These are phyloP conservation scores for Balaeniceps rex DNA, from an alignment of 2,113 vertebrate genomes.

Conservation along the genomic window DNA sequence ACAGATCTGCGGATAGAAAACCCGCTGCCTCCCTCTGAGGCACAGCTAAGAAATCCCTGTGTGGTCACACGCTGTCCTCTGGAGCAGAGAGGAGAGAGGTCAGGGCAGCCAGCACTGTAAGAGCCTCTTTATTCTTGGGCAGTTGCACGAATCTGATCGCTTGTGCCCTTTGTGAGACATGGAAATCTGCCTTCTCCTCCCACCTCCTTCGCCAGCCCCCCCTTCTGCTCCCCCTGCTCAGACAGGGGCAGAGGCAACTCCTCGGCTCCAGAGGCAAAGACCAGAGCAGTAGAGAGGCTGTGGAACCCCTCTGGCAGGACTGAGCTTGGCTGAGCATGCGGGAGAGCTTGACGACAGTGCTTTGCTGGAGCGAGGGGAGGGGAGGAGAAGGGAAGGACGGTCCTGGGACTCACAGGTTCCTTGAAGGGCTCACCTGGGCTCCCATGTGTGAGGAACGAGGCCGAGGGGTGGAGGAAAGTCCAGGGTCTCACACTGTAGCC, in stretches of 20 bases:
- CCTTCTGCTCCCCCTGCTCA: not conserved
- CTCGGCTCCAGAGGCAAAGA: not conserved
- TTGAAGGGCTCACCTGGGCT: not conserved
- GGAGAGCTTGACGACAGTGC: not conserved
- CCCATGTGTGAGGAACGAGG: accelerated
- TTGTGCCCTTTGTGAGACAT: conserved; percentile 63
- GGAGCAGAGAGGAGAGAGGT: conserved; percentile 58
- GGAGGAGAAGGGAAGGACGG: not conserved
- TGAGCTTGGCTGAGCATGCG: accelerated
- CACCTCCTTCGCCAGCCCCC: not conserved
- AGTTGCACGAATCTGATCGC: conserved; percentile 62
- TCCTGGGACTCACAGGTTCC: accelerated
- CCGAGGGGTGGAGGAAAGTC: not conserved
- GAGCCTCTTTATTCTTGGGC: conserved; percentile 63
- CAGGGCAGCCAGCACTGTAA: conserved; percentile 61
- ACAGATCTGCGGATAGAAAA: conserved; percentile 15
- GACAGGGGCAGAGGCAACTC: not conserved
- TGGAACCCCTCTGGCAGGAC: not conserved
- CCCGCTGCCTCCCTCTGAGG: not conserved
- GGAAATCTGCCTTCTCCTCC: conserved; percentile 54
- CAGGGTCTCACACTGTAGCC: not conserved
- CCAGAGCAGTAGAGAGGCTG: not conserved
- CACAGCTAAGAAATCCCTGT: conserved; percentile 61
- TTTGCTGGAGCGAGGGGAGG: not conserved
- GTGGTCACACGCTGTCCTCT: conserved; percentile 65